phyloP scores from a whole-genome alignment of 64 coral and sea anemone genomes.

The Trachythela sp. region DNA sequence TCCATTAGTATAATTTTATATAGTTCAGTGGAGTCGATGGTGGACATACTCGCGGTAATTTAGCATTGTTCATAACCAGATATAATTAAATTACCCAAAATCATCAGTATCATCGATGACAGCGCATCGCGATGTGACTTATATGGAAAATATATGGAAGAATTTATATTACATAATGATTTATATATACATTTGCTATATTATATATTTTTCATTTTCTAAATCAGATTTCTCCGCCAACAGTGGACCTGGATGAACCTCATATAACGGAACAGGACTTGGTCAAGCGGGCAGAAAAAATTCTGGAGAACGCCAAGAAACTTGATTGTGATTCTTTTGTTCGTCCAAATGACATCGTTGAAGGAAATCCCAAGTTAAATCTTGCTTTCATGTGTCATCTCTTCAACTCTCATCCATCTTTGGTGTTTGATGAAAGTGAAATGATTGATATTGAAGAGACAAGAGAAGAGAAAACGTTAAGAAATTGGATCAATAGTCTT shows the following conservation, averaged over 20 bases:
- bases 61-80: too few relatives aligned
- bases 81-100: too few relatives aligned
- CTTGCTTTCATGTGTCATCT: slow-evolving; percentile 83
- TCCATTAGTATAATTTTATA: too few relatives aligned
- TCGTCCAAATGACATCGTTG: slow-evolving; percentile 68
- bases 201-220: too few relatives aligned
- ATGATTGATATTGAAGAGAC: slow-evolving; percentile 83
- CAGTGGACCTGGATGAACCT: slow-evolving; percentile 49
- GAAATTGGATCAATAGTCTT: slow-evolving; percentile 99
- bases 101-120: too few relatives aligned
- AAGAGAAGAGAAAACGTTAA: slow-evolving; percentile 87
- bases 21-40: too few relatives aligned
- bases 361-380: slow-evolving; percentile 84
- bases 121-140: too few relatives aligned
- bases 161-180: too few relatives aligned
- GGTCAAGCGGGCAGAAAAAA: slow-evolving; percentile 64
- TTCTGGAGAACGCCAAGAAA: slow-evolving; percentile 77
- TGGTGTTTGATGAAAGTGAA: slow-evolving; percentile 64
- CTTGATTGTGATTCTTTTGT: slow-evolving; percentile 86
- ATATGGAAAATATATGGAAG: too few relatives aligned
- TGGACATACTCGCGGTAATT: too few relatives aligned
- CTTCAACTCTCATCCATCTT: slow-evolving; percentile 66
- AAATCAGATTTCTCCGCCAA: slow-evolving; percentile 60
- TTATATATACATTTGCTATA: too few relatives aligned
- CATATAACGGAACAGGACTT: slow-evolving; percentile 60